Evolutionary conservation across 2,113 vertebrate species (phyloP), one percentile per base, ranked within the genome.

Genomic region (Sceloporus undulatus): DNA sequence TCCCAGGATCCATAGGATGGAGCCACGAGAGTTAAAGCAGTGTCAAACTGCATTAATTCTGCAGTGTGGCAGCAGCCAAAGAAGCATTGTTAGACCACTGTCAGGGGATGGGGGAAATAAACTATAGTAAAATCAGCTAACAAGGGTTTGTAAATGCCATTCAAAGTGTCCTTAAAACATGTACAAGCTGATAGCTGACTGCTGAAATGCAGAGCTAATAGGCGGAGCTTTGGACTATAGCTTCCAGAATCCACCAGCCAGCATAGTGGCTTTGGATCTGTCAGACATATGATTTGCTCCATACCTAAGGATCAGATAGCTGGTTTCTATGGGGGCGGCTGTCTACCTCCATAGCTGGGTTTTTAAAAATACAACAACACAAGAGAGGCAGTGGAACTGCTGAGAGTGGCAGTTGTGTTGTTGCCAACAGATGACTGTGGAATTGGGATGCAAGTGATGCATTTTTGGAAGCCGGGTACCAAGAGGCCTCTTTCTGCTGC

Each of bases 381-480:
- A 19, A 19, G 18, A 62, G 29, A 65, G 25, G 56, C 18, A n/a
- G 68, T 65, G 18, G 68, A 42, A 16, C 23, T 52, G 66, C 34
- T 42, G 54, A 65, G 54, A 81, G 29, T 0, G 40, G 27, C 19
- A 66, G 62, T 29, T 56, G 13, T 34, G 10, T 25, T 68, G 40
- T 13, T 82, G 75, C 71, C 56, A 66, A 23, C 16, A 74, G 9
- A 82, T 75, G 52, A 52, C 59, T 62, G 2, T 66, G 56, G 76
- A 76, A 34, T 16, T 48, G 73, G 42, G 87, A 87, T 74, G 27
- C 34, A 34, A 6, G 18, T 77, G 77, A 52, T 54, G 59, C 65
- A 29, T 68, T 84, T 52, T 80, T 76, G 16, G 88, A 77, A 86
- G 73, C 79, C n/a, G 6, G 84, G 16, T 77, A 59, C 78, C 56